Base-by-base conservation (phyloP, 2,113 vertebrate species). In the Poeciliopsis turrubarensis region DNA sequence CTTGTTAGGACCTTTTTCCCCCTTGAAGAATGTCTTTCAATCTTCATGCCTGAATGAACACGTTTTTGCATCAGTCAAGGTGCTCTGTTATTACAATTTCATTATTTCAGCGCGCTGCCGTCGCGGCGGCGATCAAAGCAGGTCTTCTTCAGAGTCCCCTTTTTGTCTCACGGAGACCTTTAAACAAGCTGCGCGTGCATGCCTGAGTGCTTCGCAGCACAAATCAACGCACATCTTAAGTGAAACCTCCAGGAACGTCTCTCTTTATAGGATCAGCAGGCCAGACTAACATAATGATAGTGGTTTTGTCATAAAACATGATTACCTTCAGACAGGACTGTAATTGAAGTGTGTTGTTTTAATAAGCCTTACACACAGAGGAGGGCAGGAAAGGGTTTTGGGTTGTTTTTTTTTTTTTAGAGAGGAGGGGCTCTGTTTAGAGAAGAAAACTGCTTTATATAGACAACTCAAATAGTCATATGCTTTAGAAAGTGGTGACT, bases 61-160 rank as follows among this genome's bases (percentile, higher is more conserved):
- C 65, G 85, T 87, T 84, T 75, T 69, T 0, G 78, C 86, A 64
- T 87, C 80, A 81, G 65, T 70, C 61, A 65, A 39, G 75, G 39
- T 63, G 57, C 82, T 85, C 89, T 82, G 73, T 86, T 84, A 93
- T 91, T 90, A 86, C 77, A 61, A 15, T 88, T 92, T 89, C 75
- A 88, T 91, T 86, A 91, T 93, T 85, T 92, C 89, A 79, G 79
- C 78, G 78, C 82, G 66, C 75, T 76, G 65, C 77, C 79, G 84
- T 79, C 74, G 5, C 77, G 72, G 82, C 75, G 2, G 30, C 69
- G 88, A 94, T 94, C 89, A 94, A 94, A 94, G 91, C 6, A 44
- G 8, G 78, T 39, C 60, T 75, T 54, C 80, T 83, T 83, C 80
- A 81, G 51, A 57, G 65, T 89, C 75, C 75, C 67, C 67, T 68